Evolutionary conservation across 1,140 invertebrate species (phyloP), one percentile per base, ranked within the genome.

Genomic region (Papilio machaon): DNA sequence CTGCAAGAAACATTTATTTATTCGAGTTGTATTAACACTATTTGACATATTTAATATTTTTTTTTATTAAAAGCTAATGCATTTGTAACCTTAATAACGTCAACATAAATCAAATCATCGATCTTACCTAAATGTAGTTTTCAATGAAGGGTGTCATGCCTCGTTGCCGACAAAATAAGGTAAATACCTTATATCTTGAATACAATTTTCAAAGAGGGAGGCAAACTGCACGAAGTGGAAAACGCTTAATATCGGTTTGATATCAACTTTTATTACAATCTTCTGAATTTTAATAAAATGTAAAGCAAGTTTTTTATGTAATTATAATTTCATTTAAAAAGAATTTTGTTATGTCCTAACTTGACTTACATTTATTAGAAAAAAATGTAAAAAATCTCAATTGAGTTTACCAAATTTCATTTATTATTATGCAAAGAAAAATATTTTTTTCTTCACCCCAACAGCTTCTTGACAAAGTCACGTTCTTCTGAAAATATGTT

Each of bases 121-220:
- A 64, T 64, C 9, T 35, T n/a, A 64, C 60, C 23, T 11, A 64
- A 64, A 64, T 30, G 60, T 64, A 30, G 60, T 64, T 64, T 64
- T 30, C 23, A 64, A 64, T 23, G 60, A 64, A 64, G 60, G 60
- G 60, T 64, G 60, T 64, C 60, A 64, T 23, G 60, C 60, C 19
- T 64, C 60, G 23, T 64, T 64, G 19, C 60, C 60, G 60, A 64
- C 60, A 64, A 64, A 64, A 64, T 64, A 64, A 64, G 60, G 60
- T 64, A 64, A 64, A 64, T 64, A 64, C 19, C 60, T 64, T 19
- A 60, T 60, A 60, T 64, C 60, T 13, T 64, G 2, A 7, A 2
- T 64, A 64, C 60, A 64, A 64, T 64, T 64, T 64, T 11, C 23
- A 30, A 30, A 64, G 60, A 23, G 60, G 60, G 60, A 64, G 60